Conservation (phyloP, 2,797 vertebrate species). For the Lacerta bilineata region DNA sequence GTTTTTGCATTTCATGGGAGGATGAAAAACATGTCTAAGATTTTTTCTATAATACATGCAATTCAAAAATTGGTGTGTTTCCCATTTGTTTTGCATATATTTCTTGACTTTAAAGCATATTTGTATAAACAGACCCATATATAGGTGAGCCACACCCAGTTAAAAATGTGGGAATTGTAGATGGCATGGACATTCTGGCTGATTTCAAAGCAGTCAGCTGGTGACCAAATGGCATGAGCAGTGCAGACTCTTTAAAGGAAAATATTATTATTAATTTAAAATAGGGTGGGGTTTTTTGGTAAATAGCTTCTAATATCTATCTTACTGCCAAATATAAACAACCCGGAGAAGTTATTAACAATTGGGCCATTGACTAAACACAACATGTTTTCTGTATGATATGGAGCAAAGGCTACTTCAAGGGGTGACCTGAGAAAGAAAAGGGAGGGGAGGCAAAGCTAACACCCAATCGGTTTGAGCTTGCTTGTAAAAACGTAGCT, state of each 20-base stretch:
- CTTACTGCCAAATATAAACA: slow-evolving; percentile 24
- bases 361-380: background rate
- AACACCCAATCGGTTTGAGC: background rate
- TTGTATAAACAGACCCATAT: background rate
- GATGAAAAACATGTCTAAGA: slow-evolving; percentile 48
- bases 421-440: background rate
- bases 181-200: slow-evolving; percentile 41
- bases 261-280: slow-evolving; percentile 33
- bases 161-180: slow-evolving; percentile 51
- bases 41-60: slow-evolving; percentile 46
- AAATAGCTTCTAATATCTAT: background rate
- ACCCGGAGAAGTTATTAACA: background rate
- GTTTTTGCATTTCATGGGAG: slow-evolving; percentile 22
- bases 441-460: too few relatives aligned
- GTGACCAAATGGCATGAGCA: slow-evolving; percentile 66
- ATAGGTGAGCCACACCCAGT: slow-evolving; percentile 64
- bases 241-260: slow-evolving; percentile 59
- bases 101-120: slow-evolving; percentile 21
- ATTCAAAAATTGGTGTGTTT: slow-evolving; percentile 41
- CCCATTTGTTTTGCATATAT: slow-evolving; percentile 63
- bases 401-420: background rate
- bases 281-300: background rate
- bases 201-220: slow-evolving; percentile 65
- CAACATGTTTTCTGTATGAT: slow-evolving; percentile 15
- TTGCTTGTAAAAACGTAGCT: background rate